phyloP scores from a whole-genome alignment of 2,113 vertebrate species.

The Calonectris borealis region DNA sequence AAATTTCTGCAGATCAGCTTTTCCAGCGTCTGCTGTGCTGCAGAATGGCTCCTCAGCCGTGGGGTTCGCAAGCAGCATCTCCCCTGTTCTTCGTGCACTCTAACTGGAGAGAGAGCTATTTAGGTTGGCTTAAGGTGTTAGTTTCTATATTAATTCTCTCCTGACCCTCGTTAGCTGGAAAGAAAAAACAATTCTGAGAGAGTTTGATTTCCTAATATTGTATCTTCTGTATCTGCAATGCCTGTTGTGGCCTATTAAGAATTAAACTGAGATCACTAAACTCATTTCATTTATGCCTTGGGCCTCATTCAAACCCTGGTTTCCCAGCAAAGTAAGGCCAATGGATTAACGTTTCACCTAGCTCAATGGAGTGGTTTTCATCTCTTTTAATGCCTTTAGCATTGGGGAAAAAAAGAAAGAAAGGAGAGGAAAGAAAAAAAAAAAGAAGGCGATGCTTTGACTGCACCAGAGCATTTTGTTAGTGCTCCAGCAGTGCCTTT shows the following conservation, averaged over 20 bases:
- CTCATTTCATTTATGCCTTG: constrained; percentile 72
- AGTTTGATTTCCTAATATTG: constrained; percentile 51
- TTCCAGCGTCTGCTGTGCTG: neutral
- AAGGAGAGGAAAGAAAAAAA: neutral
- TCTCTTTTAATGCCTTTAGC: constrained; percentile 75
- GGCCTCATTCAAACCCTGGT: constrained; percentile 71
- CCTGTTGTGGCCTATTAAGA: constrained; percentile 70
- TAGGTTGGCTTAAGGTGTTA: constrained; percentile 32
- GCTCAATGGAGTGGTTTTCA: constrained; percentile 67
- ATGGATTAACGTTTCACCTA: constrained; percentile 63
- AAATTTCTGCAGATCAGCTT: constrained; percentile 31
- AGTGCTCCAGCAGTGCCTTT: constrained; percentile 56
- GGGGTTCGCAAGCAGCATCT: neutral
- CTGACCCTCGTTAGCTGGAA: constrained; percentile 69
- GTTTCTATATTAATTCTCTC: constrained; percentile 56
- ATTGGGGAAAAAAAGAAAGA: constrained; percentile 39
- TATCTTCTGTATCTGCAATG: constrained; percentile 54
- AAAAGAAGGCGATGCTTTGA: neutral
- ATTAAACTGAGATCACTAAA: constrained; percentile 72
- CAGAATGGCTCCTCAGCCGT: neutral
- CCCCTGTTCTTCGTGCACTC: neutral
- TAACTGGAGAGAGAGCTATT: neutral
- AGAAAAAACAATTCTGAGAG: constrained; percentile 65
- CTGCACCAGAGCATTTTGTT: constrained; percentile 65
- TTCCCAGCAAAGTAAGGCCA: constrained; percentile 69